Evolutionary conservation across 2,888 invertebrate species (phyloP), one percentile per base, ranked within the genome.

Genomic region (Agrenia bidenticulata): DNA sequence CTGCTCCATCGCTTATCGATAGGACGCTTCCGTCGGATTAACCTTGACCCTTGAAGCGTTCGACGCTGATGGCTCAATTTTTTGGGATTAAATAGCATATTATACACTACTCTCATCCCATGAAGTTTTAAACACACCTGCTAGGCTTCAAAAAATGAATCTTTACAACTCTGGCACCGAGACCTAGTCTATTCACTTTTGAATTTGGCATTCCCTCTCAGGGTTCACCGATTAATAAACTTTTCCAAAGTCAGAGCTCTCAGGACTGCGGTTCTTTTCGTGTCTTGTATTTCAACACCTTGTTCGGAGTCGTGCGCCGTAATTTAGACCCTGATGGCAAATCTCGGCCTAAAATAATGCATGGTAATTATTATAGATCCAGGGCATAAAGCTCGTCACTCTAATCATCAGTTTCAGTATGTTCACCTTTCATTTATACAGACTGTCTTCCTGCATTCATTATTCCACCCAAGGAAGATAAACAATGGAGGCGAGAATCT

Each of bases 281-380:
- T 67, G 67, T 62, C 64, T 64, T 67, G 64, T 63, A 69, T 64
- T 69, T 69, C 69, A 69, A 69, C 69, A 69, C 69, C 66, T 69
- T 64, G 64, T 69, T 64, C 45, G 4, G 42, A 64, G 66, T 69
- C 69, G 69, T 69, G 66, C 66, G 55, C 64, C 69, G 55, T 69
- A 64, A 61, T 60, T 69, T 66, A 60, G 50, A 66, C 61, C 63
- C 66, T 69, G 63, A 66, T 69, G 66, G 69, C 63, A 57, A 69
- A 64, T 64, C 64, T 59, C 63, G 45, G 19, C n/a, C 41, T 32
- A 27, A 71, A 66, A 54, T 67, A 72, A 72, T 72, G 67, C 67
- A 69, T 67, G 67, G 66, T 67, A 72, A 72, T 70, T 62, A 45
- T 45, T 45, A 68, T 68, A 66, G 73, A 73, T 72, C 69, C 65